Evolutionary conservation across 2,113 vertebrate genomes (phyloP).

Genomic region (Neopipo cinnamomea): DNA sequence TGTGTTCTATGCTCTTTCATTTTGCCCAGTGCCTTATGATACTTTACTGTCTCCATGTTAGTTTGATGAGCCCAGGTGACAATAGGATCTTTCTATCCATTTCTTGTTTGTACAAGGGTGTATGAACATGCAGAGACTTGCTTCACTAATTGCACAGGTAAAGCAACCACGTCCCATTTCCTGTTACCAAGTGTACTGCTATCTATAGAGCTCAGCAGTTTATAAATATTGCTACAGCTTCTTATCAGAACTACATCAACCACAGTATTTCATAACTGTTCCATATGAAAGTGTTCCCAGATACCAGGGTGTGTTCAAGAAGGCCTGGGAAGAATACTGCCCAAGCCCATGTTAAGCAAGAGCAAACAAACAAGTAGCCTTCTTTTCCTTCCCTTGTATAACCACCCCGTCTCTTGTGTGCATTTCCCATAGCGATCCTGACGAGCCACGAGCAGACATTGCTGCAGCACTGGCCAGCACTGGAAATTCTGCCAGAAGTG

Average conservation of each 20-base stretch:
- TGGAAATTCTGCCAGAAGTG: neutral
- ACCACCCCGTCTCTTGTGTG: accelerated
- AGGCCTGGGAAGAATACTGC: neutral
- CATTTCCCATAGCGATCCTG: neutral
- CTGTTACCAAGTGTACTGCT: neutral
- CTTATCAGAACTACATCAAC: neutral
- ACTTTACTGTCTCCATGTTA: neutral
- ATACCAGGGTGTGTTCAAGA: neutral
- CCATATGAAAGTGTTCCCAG: neutral
- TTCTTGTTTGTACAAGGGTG: neutral
- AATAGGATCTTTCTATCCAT: neutral
- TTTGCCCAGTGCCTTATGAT: neutral
- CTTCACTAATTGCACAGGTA: neutral
- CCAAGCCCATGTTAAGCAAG: neutral
- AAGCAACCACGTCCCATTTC: neutral
- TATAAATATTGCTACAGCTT: neutral
- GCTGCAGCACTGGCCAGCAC: neutral
- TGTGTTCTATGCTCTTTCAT: neutral
- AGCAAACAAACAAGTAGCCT: neutral
- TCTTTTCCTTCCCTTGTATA: neutral
- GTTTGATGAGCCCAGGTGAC: neutral
- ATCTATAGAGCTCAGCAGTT: neutral
- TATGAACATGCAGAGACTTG: neutral
- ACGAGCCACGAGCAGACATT: neutral
- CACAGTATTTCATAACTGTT: neutral